phyloP scores from a whole-genome alignment of 2,888 invertebrate genomes.

The Dasypolia templi region DNA sequence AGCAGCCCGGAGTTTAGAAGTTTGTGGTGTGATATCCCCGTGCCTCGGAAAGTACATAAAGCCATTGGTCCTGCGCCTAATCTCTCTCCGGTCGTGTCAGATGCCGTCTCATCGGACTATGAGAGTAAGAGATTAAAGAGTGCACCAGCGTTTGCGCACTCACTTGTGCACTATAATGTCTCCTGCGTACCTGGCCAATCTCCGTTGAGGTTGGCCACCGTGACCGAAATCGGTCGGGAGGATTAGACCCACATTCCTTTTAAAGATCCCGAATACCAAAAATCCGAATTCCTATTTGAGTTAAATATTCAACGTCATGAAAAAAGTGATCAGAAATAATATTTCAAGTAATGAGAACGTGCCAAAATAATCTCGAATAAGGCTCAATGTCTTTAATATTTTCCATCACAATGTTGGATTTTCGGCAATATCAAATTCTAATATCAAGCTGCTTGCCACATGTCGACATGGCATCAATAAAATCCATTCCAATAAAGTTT shows the following conservation, averaged over 20 bases:
- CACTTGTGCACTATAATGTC: no score
- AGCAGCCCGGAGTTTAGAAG: no score
- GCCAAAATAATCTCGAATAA: slow-evolving; percentile 41
- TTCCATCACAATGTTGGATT: slow-evolving; percentile 62
- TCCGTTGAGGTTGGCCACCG: no score
- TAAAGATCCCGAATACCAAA: neutral
- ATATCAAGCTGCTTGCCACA: slow-evolving; percentile 63
- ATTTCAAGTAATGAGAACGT: slow-evolving; percentile 39
- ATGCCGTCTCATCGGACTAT: no score
- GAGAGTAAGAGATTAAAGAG: no score
- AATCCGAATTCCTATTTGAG: neutral
- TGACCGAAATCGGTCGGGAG: no score
- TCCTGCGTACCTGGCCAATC: no score
- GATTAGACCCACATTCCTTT: neutral
- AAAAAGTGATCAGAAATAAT: slow-evolving; percentile 11
- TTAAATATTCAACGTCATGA: neutral
- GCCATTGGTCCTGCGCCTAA: no score
- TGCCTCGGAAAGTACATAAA: no score
- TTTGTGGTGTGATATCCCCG: no score
- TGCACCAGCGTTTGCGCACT: no score
- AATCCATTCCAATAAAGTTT: slow-evolving; percentile 65
- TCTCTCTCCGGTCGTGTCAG: no score
- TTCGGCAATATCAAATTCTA: slow-evolving; percentile 65
- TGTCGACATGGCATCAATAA: slow-evolving; percentile 68
- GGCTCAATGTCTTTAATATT: slow-evolving; percentile 56